Percentiles rank a stretch among this genome's conserved stretches.
phyloP scores from a whole-genome alignment of 1,140 invertebrate genomes.

The Sarcophaga peregrina region DNA sequence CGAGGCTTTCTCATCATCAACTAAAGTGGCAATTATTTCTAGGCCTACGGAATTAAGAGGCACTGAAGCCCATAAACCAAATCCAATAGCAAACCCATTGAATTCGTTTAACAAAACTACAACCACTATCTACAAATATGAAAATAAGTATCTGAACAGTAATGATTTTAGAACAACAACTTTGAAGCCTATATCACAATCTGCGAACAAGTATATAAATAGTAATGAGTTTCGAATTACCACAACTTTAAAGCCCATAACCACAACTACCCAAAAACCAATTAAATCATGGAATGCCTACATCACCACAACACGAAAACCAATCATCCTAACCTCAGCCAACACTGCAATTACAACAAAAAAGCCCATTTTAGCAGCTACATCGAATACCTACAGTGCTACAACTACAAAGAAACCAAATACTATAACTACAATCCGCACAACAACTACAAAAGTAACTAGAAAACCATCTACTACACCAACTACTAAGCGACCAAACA shows the following conservation, averaged over 20 bases:
- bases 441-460: constrained; percentile 15
- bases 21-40: neutral
- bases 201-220: constrained; percentile 20
- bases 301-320: constrained; percentile 36
- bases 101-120: too few species aligned
- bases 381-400: too few species aligned
- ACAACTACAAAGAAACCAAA: neutral
- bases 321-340: constrained; percentile 20
- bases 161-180: constrained; percentile 23
- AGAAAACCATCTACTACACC: neutral
- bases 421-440: constrained; percentile 13
- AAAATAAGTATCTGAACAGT: constrained; percentile 38
- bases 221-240: constrained; percentile 24
- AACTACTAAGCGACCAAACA: constrained; percentile 18
- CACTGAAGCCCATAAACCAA: neutral
- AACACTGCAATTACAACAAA: neutral
- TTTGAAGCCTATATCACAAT: neutral
- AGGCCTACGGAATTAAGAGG: neutral
- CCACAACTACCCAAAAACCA: constrained; percentile 16
- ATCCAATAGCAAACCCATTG: neutral
- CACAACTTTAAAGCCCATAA: neutral
- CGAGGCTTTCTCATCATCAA: neutral
- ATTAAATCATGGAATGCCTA: neutral
- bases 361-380: neutral
- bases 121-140: too few species aligned